phyloP scores from a whole-genome alignment of 2,888 invertebrate species.

The Amiota communis region DNA sequence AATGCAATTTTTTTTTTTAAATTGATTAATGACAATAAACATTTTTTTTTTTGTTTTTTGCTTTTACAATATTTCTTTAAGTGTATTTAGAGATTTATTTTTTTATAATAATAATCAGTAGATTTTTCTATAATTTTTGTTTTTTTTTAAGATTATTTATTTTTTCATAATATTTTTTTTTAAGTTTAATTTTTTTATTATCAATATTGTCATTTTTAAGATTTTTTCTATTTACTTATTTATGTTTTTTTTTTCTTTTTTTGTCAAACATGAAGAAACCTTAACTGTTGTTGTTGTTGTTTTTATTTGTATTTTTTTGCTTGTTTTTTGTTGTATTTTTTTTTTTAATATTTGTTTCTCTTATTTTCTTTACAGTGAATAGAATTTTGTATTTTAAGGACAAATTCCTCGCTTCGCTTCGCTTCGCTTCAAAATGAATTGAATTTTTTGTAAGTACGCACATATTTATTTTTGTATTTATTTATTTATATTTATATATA shows the following conservation, averaged over 20 bases:
- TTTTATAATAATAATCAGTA: constrained; percentile 41
- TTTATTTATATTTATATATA: constrained; percentile 28
- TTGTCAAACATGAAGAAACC: constrained; percentile 31
- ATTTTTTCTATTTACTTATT: constrained; percentile 2
- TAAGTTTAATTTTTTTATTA: constrained; percentile 15
- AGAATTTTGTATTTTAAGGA: not conserved
- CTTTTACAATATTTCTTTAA: constrained; percentile 16
- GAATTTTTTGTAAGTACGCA: no score
- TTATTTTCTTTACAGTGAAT: constrained; percentile 30
- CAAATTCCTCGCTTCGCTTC: no score
- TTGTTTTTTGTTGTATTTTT: constrained; percentile 41
- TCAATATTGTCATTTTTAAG: constrained; percentile 26
- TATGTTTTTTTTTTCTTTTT: constrained; percentile 41
- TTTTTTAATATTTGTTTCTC: constrained; percentile 48
- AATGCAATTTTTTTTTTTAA: constrained; percentile 22
- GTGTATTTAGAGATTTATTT: not conserved
- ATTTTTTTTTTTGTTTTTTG: constrained; percentile 40
- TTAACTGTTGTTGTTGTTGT: constrained; percentile 34
- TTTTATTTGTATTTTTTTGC: constrained; percentile 32
- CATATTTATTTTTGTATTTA: constrained; percentile 12
- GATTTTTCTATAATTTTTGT: constrained; percentile 43
- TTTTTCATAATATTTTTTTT: constrained; percentile 33
- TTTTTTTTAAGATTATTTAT: constrained; percentile 33
- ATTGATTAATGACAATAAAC: constrained; percentile 36
- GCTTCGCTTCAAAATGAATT: no score